These are phyloP conservation scores for Perca fluviatilis DNA, from an alignment of 2,113 vertebrate genomes.

Conservation along the genomic window DNA sequence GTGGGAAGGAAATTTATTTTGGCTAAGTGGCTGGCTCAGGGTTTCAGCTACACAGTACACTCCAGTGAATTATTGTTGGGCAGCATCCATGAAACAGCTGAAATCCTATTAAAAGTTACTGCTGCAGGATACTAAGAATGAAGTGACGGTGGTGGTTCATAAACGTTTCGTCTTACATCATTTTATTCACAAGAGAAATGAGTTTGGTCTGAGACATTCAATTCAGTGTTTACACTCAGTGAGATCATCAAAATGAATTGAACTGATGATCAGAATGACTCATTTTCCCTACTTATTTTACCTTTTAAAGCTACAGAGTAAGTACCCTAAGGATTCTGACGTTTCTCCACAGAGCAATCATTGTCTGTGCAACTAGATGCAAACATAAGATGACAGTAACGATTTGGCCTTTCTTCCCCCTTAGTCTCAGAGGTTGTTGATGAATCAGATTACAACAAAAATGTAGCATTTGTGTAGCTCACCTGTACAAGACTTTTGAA, in stretches of 20 bases:
- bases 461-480: constrained; percentile 16
- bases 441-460: constrained; percentile 30
- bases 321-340: constrained; percentile 11
- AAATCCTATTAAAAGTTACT: constrained; percentile 35
- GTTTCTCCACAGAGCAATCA: constrained; percentile 35
- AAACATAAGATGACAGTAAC: constrained; percentile 32
- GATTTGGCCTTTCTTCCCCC: constrained; percentile 26
- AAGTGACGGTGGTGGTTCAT: constrained; percentile 11
- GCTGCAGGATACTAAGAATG: constrained; percentile 25
- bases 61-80: constrained; percentile 41
- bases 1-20: constrained; percentile 62
- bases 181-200: background rate
- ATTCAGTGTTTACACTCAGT: background rate
- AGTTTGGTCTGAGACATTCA: background rate
- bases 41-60: constrained; percentile 38
- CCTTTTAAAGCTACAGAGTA: background rate
- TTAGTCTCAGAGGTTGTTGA: constrained; percentile 14
- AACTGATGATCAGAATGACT: background rate
- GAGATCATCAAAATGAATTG: background rate
- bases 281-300: background rate
- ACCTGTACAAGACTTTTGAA: background rate
- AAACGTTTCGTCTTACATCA: constrained; percentile 7
- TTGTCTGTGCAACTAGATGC: constrained; percentile 25
- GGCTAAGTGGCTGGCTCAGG: constrained; percentile 45
- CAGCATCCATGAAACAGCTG: constrained; percentile 31